Percentiles rank a stretch among this genome's conserved stretches.
These are phyloP conservation scores for Empis stercorea DNA, from an alignment of 2,888 invertebrate species.

Conservation along the genomic window DNA sequence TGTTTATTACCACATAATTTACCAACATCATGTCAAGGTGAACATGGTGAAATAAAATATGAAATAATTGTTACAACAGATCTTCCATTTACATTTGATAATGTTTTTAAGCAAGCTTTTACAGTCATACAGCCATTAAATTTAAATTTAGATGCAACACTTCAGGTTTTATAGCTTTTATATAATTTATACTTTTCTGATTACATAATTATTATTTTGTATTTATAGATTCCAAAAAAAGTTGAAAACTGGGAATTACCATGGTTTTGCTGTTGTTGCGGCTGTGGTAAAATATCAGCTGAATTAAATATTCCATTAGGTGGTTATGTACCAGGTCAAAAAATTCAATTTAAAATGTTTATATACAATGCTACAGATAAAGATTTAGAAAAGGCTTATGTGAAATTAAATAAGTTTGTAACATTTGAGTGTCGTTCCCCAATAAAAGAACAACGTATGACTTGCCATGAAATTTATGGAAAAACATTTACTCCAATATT, in stretches of 20 bases:
- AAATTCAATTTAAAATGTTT: conserved; percentile 51
- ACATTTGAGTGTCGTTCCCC: not conserved
- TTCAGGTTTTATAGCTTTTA: conserved; percentile 43
- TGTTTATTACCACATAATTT: conserved; percentile 44
- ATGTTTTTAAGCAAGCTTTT: conserved; percentile 64
- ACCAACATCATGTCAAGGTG: conserved; percentile 65
- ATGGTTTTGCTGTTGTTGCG: conserved; percentile 57
- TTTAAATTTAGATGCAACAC: conserved; percentile 57
- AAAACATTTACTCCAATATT: conserved; percentile 41
- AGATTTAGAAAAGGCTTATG: conserved; percentile 22
- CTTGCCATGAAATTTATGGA: conserved; percentile 19
- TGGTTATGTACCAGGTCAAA: conserved; percentile 64
- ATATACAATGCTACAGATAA: conserved; percentile 63
- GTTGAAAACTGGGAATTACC: conserved; percentile 47
- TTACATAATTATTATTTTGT: not conserved
- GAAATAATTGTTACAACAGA: conserved; percentile 63
- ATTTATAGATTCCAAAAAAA: conserved; percentile 1
- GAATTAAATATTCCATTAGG: conserved; percentile 50
- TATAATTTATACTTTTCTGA: too few relatives aligned
- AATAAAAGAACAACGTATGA: not conserved
- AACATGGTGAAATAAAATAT: conserved; percentile 62
- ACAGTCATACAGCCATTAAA: conserved; percentile 66
- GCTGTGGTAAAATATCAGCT: conserved; percentile 53
- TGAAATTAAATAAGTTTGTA: not conserved
- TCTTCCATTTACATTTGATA: conserved; percentile 73